Conservation (phyloP, 2,113 vertebrate species). For the Sturnus vulgaris region DNA sequence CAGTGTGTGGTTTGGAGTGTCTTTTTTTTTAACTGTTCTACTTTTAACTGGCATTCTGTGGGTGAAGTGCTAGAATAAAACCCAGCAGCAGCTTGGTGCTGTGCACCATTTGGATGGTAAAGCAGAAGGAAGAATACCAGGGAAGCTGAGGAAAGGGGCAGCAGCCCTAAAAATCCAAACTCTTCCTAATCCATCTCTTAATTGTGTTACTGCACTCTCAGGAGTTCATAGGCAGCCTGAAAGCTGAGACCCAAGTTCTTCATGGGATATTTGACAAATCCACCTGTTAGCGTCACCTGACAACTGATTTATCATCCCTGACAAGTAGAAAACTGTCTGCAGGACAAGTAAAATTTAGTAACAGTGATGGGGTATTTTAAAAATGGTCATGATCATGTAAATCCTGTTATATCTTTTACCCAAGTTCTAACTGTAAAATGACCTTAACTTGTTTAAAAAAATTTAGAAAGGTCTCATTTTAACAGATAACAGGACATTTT, state of each 20-base stretch:
- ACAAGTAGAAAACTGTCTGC: slow-evolving; percentile 43
- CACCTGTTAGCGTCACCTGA: slow-evolving; percentile 15
- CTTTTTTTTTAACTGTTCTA: background rate
- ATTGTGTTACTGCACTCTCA: background rate
- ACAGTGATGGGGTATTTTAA: background rate
- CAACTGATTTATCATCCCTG: slow-evolving; percentile 46
- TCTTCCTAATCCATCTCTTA: background rate
- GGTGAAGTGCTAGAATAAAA: background rate
- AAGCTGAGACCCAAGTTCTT: background rate
- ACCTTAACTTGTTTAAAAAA: background rate
- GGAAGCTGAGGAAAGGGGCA: background rate
- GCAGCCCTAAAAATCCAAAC: background rate
- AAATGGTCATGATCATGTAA: slow-evolving; percentile 42
- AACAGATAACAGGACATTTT: background rate
- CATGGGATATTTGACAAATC: slow-evolving; percentile 26
- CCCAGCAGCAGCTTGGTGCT: background rate
- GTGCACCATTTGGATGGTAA: background rate
- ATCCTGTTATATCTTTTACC: slow-evolving; percentile 49
- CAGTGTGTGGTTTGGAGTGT: background rate
- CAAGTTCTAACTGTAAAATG: slow-evolving; percentile 11
- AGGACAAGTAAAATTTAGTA: slow-evolving; percentile 45
- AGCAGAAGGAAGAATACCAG: background rate
- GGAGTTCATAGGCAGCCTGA: background rate
- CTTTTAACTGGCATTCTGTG: background rate
- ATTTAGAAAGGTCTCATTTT: background rate